Evolutionary conservation across 2,888 invertebrate species (phyloP), one percentile per base, ranked within the genome.

Genomic region (Galeopsomyia nigrocyanea): DNA sequence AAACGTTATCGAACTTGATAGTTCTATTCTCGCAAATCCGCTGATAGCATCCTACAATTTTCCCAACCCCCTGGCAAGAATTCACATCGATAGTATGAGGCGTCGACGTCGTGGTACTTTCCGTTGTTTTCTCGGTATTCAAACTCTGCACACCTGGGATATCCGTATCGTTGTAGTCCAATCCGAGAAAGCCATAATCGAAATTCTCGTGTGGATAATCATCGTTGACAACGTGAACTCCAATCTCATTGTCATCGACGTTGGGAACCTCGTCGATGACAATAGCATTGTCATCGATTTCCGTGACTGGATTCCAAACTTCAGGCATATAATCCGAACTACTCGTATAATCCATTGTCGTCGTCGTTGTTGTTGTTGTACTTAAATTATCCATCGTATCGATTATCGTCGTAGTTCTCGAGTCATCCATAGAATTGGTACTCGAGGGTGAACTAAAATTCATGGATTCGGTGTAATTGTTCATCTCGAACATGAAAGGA

Each of bases 1-100:
- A 79, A 87, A 85, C 21, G 86, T 84, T 82, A 47, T 75, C 73
- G 26, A 53, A 68, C 31, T 61, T 72, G 66, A 68, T 70, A 6
- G 66, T 69, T 53, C 72, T 78, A 39, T 75, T 75, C 56, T 76
- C 76, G 69, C 84, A 84, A 13, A 79, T 53, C 22, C 75, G 79
- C 63, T 82, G 79, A 56, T 77, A 82, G 64, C 84, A 84, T 10
- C 65, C 76, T 1, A 79, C 39, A 0, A 79, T 64, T 39, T 62
- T 74, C 13, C 66, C 26, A 6, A 26, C 16, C 14, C 16, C 67
- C 0, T 17, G 46, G 19, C 71, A 73, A 39, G 72, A 47, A 46
- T 65, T 61, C 17, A 19, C 19, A 1, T 17, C 9, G 10, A 21
- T 1, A 16, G 16, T 49, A 39, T 39, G 7, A 39, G 39, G 7